Percentiles rank a stretch among this genome's conserved stretches.
phyloP scores from a whole-genome alignment of 2,888 invertebrate genomes.

The Malachius bipustulatus region DNA sequence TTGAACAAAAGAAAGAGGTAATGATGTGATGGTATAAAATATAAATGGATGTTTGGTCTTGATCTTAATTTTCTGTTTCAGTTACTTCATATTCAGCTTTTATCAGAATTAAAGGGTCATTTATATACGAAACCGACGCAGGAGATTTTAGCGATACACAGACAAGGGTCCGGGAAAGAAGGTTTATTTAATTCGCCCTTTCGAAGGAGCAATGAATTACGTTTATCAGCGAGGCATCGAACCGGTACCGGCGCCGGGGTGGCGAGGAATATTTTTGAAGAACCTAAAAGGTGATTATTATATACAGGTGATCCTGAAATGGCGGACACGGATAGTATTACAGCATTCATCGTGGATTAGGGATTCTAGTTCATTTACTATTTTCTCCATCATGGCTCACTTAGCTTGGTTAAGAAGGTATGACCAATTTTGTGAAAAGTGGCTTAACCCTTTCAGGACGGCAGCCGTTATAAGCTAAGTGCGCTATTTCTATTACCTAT shows the following conservation, averaged over 20 bases:
- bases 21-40: too few relatives aligned
- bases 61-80: slow-evolving; percentile 28
- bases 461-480: too few relatives aligned
- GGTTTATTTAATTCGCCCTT: slow-evolving; percentile 40
- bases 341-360: neutral
- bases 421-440: too few relatives aligned
- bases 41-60: slow-evolving; percentile 4
- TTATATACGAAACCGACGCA: slow-evolving; percentile 46
- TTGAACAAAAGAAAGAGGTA: slow-evolving; percentile 56
- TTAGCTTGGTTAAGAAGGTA: too few relatives aligned
- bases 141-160: slow-evolving; percentile 38
- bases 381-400: too few relatives aligned
- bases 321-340: too few relatives aligned
- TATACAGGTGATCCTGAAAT: too few relatives aligned
- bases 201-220: slow-evolving; percentile 44
- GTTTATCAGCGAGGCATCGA: slow-evolving; percentile 45
- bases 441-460: too few relatives aligned
- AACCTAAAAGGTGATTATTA: slow-evolving; percentile 18
- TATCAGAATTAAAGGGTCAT: slow-evolving; percentile 60
- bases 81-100: slow-evolving; percentile 54
- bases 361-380: slow-evolving; percentile 8
- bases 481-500: too few relatives aligned
- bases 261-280: slow-evolving; percentile 44
- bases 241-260: too few relatives aligned
- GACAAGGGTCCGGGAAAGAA: slow-evolving; percentile 49